A percentile compares a stretch with the other conserved stretches of the same genome.
Evolutionary conservation across 2,888 invertebrate genomes (phyloP).

Genomic region (Heliconius erato): DNA sequence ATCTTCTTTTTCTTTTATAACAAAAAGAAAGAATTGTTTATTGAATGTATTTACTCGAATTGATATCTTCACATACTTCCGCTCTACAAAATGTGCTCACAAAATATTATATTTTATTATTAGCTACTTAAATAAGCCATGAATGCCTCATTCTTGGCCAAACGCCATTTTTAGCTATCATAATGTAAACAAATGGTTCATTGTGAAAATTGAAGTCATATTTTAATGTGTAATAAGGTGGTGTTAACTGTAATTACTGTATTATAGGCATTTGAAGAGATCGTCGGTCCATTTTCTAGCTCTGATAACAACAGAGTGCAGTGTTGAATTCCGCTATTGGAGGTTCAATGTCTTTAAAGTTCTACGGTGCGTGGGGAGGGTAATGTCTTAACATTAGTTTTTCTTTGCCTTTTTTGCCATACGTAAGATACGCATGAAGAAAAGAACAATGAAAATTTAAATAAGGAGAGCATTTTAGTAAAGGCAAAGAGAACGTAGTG

Average conservation of each 20-base stretch:
- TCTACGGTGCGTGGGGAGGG: too few species aligned
- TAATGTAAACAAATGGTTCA: slow-evolving; percentile 24
- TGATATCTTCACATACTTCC: slow-evolving; percentile 8
- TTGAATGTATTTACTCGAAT: neutral
- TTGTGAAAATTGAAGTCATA: slow-evolving; percentile 11
- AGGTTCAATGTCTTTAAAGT: too few species aligned
- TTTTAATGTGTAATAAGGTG: slow-evolving; percentile 7
- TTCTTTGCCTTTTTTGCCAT: too few species aligned
- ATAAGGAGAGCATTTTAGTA: too few species aligned
- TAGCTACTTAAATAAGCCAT: slow-evolving; percentile 27
- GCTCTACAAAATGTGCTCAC: slow-evolving; percentile 10
- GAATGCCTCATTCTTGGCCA: slow-evolving; percentile 20
- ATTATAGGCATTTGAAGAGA: neutral
- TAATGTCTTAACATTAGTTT: too few species aligned
- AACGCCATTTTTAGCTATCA: slow-evolving; percentile 18
- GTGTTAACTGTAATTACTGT: neutral
- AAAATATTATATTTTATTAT: slow-evolving; percentile 26
- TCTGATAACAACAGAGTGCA: neutral
- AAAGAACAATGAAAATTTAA: too few species aligned
- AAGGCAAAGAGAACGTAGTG: too few species aligned
- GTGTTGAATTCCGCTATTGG: too few species aligned
- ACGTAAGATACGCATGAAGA: too few species aligned
- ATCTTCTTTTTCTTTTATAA: too few species aligned
- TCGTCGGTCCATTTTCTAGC: neutral
- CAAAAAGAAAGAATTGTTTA: neutral